A percentile compares a stretch with the other conserved stretches of the same genome.
Conservation (phyloP, 2,888 invertebrate genomes). For the Pheosia tremula region DNA sequence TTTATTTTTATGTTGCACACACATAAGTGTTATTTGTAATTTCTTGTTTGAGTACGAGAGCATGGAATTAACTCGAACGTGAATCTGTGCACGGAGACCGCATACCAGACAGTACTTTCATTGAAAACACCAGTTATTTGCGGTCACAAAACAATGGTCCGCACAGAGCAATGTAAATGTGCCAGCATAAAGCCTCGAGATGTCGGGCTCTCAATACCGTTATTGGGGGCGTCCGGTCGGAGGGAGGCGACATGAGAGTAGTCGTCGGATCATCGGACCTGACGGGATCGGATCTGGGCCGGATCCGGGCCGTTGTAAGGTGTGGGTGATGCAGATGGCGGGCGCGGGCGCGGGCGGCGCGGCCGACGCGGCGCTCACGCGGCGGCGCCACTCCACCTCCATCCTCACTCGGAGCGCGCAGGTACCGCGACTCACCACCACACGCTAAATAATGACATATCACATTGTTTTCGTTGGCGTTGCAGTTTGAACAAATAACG, state of each 20-base stretch:
- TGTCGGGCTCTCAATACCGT: constrained; percentile 56
- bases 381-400: constrained; percentile 90
- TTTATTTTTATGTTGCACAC: constrained; percentile 53
- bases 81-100: constrained; percentile 34
- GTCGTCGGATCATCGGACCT: constrained; percentile 6
- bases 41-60: constrained; percentile 74
- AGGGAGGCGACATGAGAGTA: constrained; percentile 51
- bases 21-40: constrained; percentile 53
- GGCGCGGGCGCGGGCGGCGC: constrained; percentile 52
- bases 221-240: constrained; percentile 55
- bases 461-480: neutral
- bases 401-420: constrained; percentile 87
- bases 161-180: constrained; percentile 17
- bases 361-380: constrained; percentile 86
- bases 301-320: constrained; percentile 40
- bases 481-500: neutral
- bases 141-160: constrained; percentile 17
- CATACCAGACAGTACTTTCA: constrained; percentile 24
- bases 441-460: constrained; percentile 7
- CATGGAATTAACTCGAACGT: constrained; percentile 54
- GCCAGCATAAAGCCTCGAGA: constrained; percentile 57
- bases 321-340: constrained; percentile 73
- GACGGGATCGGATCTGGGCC: constrained; percentile 7
- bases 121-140: constrained; percentile 18
- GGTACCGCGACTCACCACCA: constrained; percentile 65